Conservation (phyloP, 2,113 vertebrate genomes). For the Elanus axillaris region DNA sequence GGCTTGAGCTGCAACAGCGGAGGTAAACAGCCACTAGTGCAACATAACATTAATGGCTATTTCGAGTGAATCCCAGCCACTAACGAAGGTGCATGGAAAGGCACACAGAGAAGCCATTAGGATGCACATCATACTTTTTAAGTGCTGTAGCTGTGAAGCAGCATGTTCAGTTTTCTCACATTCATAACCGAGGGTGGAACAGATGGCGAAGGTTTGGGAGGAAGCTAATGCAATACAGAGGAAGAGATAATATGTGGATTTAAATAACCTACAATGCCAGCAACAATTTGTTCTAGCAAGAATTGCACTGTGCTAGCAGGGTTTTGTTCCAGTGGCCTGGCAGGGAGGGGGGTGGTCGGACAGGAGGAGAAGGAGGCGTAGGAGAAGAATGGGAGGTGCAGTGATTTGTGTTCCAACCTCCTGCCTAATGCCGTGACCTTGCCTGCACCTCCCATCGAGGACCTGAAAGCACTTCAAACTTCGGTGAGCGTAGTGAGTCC, state of each 20-base stretch:
- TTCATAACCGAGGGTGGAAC: slow-evolving; percentile 66
- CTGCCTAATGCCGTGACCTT: neutral
- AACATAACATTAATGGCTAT: neutral
- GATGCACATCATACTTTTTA: slow-evolving; percentile 33
- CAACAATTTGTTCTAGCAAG: slow-evolving; percentile 62
- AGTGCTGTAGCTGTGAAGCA: slow-evolving; percentile 47
- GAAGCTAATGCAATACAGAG: slow-evolving; percentile 63
- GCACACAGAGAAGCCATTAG: slow-evolving; percentile 2
- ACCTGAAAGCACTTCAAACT: neutral
- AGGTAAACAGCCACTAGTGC: neutral
- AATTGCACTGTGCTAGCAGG: neutral
- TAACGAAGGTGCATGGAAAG: rapidly evolving
- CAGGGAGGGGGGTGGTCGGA: neutral
- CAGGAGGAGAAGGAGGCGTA: neutral
- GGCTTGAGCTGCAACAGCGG: neutral
- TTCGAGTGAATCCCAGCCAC: neutral
- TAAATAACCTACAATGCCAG: slow-evolving; percentile 65
- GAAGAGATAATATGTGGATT: slow-evolving; percentile 62
- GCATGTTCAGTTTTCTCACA: slow-evolving; percentile 66
- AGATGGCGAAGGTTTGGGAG: slow-evolving; percentile 69
- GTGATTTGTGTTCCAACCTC: neutral
- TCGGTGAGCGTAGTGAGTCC: rapidly evolving
- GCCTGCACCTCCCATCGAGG: neutral
- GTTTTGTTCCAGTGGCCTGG: slow-evolving; percentile 13
- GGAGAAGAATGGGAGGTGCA: neutral